Evolutionary conservation across 2,797 vertebrate genomes (phyloP).

Genomic region (Cossypha caffra): DNA sequence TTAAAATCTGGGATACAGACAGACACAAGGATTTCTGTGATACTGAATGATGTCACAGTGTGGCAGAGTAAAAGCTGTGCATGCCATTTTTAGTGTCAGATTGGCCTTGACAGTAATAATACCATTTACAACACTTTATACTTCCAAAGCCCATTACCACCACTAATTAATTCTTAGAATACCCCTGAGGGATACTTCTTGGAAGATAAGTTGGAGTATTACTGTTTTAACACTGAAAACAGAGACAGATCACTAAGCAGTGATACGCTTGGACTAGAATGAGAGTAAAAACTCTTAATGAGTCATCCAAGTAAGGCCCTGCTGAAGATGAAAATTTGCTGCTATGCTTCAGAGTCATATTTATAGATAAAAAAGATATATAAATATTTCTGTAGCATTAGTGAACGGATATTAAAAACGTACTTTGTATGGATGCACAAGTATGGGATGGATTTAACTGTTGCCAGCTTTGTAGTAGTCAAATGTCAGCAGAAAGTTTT

Average conservation of each 20-base stretch:
- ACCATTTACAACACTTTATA: slow-evolving; percentile 17
- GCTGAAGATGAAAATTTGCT: neutral
- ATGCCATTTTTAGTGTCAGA: neutral
- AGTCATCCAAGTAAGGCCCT: neutral
- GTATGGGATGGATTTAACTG: neutral
- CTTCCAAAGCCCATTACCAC: slow-evolving; percentile 35
- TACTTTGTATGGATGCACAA: accelerated
- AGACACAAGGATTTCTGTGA: neutral
- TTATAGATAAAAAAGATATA: neutral
- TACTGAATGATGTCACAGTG: neutral
- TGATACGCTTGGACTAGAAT: neutral
- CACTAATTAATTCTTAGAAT: slow-evolving; percentile 55
- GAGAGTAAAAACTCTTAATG: neutral
- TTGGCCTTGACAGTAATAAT: slow-evolving; percentile 20
- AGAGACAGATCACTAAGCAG: neutral
- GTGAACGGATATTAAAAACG: neutral
- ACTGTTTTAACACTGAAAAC: neutral
- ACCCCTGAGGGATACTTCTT: neutral
- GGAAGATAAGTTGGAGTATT: slow-evolving; percentile 44
- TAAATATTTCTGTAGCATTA: neutral
- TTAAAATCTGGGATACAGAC: neutral
- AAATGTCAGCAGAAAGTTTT: neutral
- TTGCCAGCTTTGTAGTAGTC: neutral
- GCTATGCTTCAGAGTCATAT: neutral
- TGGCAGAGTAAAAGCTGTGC: neutral